Base-by-base conservation (phyloP, 2,113 vertebrate species). In the Variabilichromis moorii region DNA sequence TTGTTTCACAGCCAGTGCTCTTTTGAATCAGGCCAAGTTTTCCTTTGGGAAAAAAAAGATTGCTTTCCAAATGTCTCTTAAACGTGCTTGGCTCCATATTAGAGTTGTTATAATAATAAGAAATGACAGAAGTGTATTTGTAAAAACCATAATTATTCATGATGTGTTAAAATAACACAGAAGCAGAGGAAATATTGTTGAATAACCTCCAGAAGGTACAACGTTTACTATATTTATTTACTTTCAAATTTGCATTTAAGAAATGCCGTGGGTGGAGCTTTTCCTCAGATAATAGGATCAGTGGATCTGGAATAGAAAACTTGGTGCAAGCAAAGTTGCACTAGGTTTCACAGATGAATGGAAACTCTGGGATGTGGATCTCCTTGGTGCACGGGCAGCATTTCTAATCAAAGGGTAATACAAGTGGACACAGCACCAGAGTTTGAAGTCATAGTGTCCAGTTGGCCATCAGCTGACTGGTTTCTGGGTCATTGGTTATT, bases 401-500 rank as follows among this genome's bases (percentile, higher is more conserved):
- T 40, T 83, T 85, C 12, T 73, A 28, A 83, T 55, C 21, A 31
- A 12, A 85, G 61, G 12, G 12, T 57, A 50, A 35, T 50, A 37
- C 28, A 57, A n/a, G 78, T 47, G 53, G 82, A 88, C 63, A 71
- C 7, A 10, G 33, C 5, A 54, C 24, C 11, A 51, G 42, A 26
- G 31, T 68, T 80, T 33, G 57, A 85, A 71, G 47, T 86, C 68
- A 3, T 28, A 21, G 24, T 9, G 76, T n/a, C 68, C 71, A 24
- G 6, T 68, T 78, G 71, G 92, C 83, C 83, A 83, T 26, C 51
- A 86, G 90, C 82, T 19, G 54, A 84, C 71, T 79, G 24, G 53
- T 94, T 92, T 93, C 87, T 96, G 91, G 94, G 94, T 95, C 94
- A 95, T 95, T 86, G 91, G 84, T 88, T 91, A 81, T 4, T 9